Evolutionary conservation across 2,888 invertebrate genomes (phyloP), one percentile per base, ranked within the genome.

Genomic region (Xestia ashworthii): DNA sequence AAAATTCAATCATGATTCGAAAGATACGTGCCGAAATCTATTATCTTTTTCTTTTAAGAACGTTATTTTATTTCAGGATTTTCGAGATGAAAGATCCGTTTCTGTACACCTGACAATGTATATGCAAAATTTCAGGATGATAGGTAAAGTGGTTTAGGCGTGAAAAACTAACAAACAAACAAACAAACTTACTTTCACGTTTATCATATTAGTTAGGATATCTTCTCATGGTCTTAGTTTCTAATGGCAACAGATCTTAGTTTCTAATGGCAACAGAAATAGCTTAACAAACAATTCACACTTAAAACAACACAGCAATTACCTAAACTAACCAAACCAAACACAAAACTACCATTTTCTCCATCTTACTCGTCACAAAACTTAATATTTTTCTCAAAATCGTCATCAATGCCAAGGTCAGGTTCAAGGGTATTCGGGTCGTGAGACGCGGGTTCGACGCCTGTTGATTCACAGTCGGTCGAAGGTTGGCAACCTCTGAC

Each of bases 401-500:
- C 88, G 87, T 89, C 90, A 81, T 81, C 78, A 88, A 72, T 74
- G 84, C 84, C 89, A 90, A 90, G 89, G 89, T 88, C 86, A 89
- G 77, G 88, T 90, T 91, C 85, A 88, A 89, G 86, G 88, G 85
- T 81, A 86, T 22, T 50, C 58, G 46, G 95, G 94, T 94, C 95
- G 95, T 95, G 95, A 91, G 95, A 95, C 92, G 92, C 87, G 88
- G 90, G 91, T 89, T 88, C 91, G 93, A 81, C 88, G 91, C 90
- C 89, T 90, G 93, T 92, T 92, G 94, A 94, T 91, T 93, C 94
- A 92, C 89, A 89, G 90, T 86, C 88, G 91, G 90, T 90, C 93
- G 89, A 92, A 94, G 95, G 94, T 94, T 94, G 92, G 86, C 90
- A 90, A 95, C 94, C 95, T 93, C 92, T 94, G 95, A 93, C 95